phyloP scores from a whole-genome alignment of 2,888 invertebrate genomes.

The Antheraea assamensis region DNA sequence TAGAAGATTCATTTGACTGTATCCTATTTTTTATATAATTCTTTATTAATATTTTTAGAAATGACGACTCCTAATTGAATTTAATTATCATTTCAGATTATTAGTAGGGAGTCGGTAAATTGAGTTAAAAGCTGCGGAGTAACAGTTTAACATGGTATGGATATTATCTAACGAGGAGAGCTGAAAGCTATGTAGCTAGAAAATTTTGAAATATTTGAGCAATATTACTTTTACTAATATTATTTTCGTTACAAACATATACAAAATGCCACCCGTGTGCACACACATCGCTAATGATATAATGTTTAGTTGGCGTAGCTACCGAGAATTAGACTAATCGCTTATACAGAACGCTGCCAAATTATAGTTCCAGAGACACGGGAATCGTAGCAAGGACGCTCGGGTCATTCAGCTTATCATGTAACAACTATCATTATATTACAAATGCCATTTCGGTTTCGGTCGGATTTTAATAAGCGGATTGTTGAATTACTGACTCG shows the following conservation, averaged over 20 bases:
- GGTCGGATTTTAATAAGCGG: slow-evolving; percentile 71
- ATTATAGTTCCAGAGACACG: slow-evolving; percentile 80
- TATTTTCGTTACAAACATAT: no score
- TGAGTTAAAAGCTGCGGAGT: no score
- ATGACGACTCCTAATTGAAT: no score
- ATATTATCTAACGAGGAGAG: no score
- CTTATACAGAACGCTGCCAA: slow-evolving; percentile 73
- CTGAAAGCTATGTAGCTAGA: no score
- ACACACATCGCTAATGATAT: slow-evolving; percentile 70
- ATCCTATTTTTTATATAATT: not conserved
- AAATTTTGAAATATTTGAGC: no score
- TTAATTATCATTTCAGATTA: not conserved
- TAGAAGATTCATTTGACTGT: not conserved
- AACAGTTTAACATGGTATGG: no score
- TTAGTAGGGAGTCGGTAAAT: not conserved
- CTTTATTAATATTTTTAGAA: not conserved
- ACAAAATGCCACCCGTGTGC: slow-evolving; percentile 46
- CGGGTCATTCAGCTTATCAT: slow-evolving; percentile 77
- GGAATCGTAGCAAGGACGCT: slow-evolving; percentile 78
- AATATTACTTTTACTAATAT: no score
- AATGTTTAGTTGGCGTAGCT: slow-evolving; percentile 65
- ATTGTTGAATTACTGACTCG: slow-evolving; percentile 59
- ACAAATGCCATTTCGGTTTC: slow-evolving; percentile 78
- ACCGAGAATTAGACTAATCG: slow-evolving; percentile 78
- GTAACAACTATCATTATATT: slow-evolving; percentile 75